These are phyloP conservation scores for Ovis canadensis DNA, from an alignment of 2,113 vertebrate genomes.

Conservation along the genomic window DNA sequence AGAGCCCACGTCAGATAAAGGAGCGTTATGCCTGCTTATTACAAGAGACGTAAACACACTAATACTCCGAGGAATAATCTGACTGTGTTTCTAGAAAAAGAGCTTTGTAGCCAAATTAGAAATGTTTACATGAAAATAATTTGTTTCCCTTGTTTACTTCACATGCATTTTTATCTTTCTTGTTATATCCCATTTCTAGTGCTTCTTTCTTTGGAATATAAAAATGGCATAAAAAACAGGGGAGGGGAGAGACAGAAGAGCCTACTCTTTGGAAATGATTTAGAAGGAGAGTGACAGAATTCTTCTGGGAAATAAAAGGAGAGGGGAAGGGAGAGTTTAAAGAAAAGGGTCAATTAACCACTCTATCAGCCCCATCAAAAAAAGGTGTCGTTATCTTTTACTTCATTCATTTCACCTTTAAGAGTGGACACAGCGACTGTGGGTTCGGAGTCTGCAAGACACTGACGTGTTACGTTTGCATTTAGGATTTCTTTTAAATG, in stretches of 20 bases:
- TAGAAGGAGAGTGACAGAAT: conserved; percentile 49
- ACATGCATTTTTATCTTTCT: background rate
- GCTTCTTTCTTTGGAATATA: background rate
- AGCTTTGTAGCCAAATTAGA: background rate
- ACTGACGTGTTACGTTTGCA: conserved; percentile 78
- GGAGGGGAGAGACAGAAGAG: background rate
- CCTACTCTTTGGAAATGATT: conserved; percentile 31
- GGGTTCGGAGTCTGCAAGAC: conserved; percentile 65
- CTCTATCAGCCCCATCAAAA: conserved; percentile 31
- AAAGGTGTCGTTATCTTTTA: background rate
- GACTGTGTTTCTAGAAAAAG: background rate
- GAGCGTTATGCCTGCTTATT: background rate
- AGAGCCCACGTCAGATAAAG: background rate
- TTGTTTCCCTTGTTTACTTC: background rate
- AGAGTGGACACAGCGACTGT: background rate
- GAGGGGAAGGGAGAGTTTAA: conserved; percentile 38
- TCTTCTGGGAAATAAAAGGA: conserved; percentile 53
- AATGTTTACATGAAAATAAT: conserved; percentile 26
- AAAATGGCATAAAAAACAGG: background rate
- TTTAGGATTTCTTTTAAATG: conserved; percentile 77
- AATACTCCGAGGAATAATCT: background rate
- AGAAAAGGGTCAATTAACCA: conserved; percentile 18
- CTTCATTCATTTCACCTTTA: conserved; percentile 56
- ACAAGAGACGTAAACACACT: background rate
- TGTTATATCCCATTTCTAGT: background rate